phyloP scores from a whole-genome alignment of 2,888 invertebrate genomes.

The Xylophagus ater region DNA sequence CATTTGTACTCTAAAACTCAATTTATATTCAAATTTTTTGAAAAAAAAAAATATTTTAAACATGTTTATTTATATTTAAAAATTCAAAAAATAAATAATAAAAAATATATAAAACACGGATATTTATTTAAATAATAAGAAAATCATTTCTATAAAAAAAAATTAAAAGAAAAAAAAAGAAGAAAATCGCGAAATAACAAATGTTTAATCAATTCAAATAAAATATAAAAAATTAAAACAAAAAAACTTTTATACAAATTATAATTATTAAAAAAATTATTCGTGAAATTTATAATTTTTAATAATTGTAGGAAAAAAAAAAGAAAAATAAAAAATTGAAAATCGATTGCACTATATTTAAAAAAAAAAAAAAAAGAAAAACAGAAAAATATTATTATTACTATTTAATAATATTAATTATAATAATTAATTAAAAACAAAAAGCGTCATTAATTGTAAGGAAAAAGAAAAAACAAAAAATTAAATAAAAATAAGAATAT shows the following conservation, averaged over 20 bases:
- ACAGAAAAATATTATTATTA: conserved; percentile 2
- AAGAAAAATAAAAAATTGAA: conserved; percentile 6
- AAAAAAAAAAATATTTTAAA: no score
- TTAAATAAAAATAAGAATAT: neutral
- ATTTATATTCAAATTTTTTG: no score
- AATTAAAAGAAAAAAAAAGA: conserved; percentile 1
- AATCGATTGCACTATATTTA: conserved; percentile 6
- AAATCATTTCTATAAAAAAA: no score
- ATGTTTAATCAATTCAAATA: conserved; percentile 15
- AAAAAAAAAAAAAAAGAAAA: conserved; percentile 5
- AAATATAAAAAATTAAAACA: conserved; percentile 7
- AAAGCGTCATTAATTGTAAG: conserved; percentile 9
- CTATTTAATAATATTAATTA: neutral
- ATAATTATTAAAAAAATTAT: no score
- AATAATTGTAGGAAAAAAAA: neutral
- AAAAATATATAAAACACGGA: no score
- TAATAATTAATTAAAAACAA: conserved; percentile 10
- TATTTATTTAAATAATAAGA: no score
- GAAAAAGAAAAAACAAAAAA: conserved; percentile 8
- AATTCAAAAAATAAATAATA: no score
- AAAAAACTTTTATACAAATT: no score
- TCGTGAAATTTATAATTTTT: no score
- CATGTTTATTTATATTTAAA: no score
- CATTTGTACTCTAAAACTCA: no score
- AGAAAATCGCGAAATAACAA: conserved; percentile 3